Evolutionary conservation across 2,888 invertebrate species (phyloP).

Genomic region (Hipparchia semele): DNA sequence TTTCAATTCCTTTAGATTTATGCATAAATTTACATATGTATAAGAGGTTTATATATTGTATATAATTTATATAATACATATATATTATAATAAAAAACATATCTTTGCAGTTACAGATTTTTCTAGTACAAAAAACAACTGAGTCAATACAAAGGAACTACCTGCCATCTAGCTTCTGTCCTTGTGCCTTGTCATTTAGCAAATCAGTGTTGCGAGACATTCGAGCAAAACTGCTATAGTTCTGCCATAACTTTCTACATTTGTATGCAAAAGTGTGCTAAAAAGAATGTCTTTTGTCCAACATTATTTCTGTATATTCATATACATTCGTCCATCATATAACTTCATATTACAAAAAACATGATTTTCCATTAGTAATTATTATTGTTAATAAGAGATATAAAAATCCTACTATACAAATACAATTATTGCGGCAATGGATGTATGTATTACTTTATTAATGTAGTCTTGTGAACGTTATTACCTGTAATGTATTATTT

Average conservation of each 20-base stretch:
- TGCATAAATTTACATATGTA: not conserved
- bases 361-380: not conserved
- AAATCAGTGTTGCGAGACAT: no score
- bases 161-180: no score
- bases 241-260: no score
- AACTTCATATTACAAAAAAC: not conserved
- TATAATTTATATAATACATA: no score
- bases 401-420: conserved; percentile 4
- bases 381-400: not conserved
- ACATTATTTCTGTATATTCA: conserved; percentile 2
- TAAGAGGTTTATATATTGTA: not conserved
- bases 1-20: conserved; percentile 9
- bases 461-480: not conserved
- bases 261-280: not conserved
- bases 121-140: not conserved
- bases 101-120: conserved; percentile 17
- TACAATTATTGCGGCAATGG: conserved; percentile 9
- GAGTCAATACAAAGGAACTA: not conserved
- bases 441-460: not conserved
- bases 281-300: not conserved
- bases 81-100: not conserved
- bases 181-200: no score
- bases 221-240: no score
- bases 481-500: not conserved
- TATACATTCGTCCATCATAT: conserved; percentile 1